Evolutionary conservation across 2,113 vertebrate genomes (phyloP), one percentile per base, ranked within the genome.

Genomic region (Hystrix cristata): DNA sequence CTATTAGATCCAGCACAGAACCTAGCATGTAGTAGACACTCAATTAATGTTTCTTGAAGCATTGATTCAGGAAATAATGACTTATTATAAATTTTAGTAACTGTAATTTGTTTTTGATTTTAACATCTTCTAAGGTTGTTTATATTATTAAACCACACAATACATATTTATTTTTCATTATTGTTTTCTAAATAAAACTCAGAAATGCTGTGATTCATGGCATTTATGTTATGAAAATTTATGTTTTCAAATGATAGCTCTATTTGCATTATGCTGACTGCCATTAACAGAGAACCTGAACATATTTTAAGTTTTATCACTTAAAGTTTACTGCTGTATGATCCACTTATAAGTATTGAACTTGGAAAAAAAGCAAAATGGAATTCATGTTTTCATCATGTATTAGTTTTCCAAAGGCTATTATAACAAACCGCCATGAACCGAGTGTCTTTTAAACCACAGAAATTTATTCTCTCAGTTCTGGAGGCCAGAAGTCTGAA

Each of bases 181-280:
- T 38, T 38, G 38, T 76, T n/a, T 80, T 79, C 23, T 60, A 91
- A 97, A 95, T 74, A 62, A 88, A 94, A 69, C 43, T 53, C n/a
- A 69, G 60, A 78, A 57, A 14, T 76, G 14, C 27, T 64, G 62
- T 55, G 11, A 84, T 55, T 85, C 5, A 31, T 31, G 2, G 43
- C 80, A 48, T 89, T 69, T 85, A 27, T 25, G 55, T 87, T 57
- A 82, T 82, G 11, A 67, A 38, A 60, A 82, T 80, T 86, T 19
- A 59, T 65, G 83, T 83, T 80, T 87, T 6, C 65, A 91, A 86
- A 31, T 21, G 87, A 21, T 27, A 64, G 19, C 74, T 93, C 46
- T 74, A 34, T 67, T 60, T 48, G 25, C 43, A 25, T 67, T 23
- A 3, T 62, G 69, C 18, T 57, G 23, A 57, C 51, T 81, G 46